Base-by-base conservation (phyloP, 2,113 vertebrate genomes). In the Cyanoliseus patagonus region DNA sequence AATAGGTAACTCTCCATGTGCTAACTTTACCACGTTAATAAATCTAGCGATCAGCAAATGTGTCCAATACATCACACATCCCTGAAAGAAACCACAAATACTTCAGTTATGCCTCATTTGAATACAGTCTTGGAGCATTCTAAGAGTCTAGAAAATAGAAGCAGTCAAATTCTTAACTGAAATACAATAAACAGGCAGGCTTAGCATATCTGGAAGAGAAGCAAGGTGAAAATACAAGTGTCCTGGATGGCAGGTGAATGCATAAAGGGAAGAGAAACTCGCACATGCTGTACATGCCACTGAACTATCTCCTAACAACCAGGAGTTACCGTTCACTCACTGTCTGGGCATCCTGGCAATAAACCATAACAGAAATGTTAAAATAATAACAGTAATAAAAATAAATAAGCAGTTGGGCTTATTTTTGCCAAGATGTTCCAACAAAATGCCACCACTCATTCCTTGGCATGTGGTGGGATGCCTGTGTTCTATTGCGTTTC, bases 341-440 rank as follows among this genome's bases (percentile, higher is more conserved):
- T 88, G 88, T 88, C 94, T 84, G 39, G 77, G 88, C 88, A 94
- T 81, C 53, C 94, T 69, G 62, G 74, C 80, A 81, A 72, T 84
- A 89, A 95, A 95, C 80, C 83, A 62, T 92, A 90, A 86, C 39
- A 96, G 86, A 72, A 96, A 92, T 75, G 93, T 83, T 96, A 90
- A 90, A 96, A 92, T 88, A 94, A 90, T 81, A 95, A 92, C 33
- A 68, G 39, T 51, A 89, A 91, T 84, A 86, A 88, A 82, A 88
- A 90, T 49, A 90, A 93, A 83, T 62, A 85, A 47, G 47, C 47
- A 81, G 86, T 90, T 59, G 33, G 61, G 44, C 69, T 90, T 69
- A 68, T 91, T 97, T 91, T 64, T 94, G 66, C 57, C 66, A 69
- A 93, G 90, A 86, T 18, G 41, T 84, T 88, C 64, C 37, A 88